Percentiles rank a stretch among this genome's conserved stretches.
Evolutionary conservation across 53 echinoderm and acorn worm genomes (phyloP).

Genomic region (Hippasteria phrygiana): DNA sequence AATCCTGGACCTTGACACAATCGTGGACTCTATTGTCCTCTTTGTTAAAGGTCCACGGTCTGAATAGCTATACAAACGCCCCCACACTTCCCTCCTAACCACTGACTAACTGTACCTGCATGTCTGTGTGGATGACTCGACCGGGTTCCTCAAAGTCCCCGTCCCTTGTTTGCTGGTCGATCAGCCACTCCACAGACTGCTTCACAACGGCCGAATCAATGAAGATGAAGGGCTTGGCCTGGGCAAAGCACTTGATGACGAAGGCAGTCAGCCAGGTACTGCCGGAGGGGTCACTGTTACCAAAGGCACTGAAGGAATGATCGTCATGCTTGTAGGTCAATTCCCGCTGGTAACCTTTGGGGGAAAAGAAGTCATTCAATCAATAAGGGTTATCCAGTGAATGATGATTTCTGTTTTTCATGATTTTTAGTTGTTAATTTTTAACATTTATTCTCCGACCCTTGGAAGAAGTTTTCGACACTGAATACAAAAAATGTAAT

Average conservation of each 20-base stretch:
- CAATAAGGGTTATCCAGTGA: too few relatives aligned
- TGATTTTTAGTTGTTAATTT: too few relatives aligned
- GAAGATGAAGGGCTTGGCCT: constrained; percentile 77
- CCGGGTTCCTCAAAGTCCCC: constrained; percentile 76
- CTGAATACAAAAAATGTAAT: too few relatives aligned
- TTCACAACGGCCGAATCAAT: constrained; percentile 76
- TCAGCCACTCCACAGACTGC: constrained; percentile 65
- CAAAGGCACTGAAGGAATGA: constrained; percentile 95
- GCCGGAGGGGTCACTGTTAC: constrained; percentile 73
- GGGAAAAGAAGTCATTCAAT: not conserved
- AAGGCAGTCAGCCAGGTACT: constrained; percentile 97
- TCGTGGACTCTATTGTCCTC: too few relatives aligned
- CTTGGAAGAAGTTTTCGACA: too few relatives aligned
- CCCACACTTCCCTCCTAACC: too few relatives aligned
- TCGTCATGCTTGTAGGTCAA: constrained; percentile 81
- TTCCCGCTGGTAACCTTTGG: constrained; percentile 88
- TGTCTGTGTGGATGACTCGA: constrained; percentile 74
- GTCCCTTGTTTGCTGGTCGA: constrained; percentile 50
- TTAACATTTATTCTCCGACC: too few relatives aligned
- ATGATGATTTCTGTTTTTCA: too few relatives aligned
- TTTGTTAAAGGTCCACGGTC: too few relatives aligned
- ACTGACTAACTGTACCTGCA: constrained; percentile 88
- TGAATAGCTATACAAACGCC: too few relatives aligned
- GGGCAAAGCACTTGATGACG: constrained; percentile 84
- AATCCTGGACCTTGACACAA: too few relatives aligned